phyloP scores from a whole-genome alignment of 1,140 invertebrate species.

The Zophobas atratus region DNA sequence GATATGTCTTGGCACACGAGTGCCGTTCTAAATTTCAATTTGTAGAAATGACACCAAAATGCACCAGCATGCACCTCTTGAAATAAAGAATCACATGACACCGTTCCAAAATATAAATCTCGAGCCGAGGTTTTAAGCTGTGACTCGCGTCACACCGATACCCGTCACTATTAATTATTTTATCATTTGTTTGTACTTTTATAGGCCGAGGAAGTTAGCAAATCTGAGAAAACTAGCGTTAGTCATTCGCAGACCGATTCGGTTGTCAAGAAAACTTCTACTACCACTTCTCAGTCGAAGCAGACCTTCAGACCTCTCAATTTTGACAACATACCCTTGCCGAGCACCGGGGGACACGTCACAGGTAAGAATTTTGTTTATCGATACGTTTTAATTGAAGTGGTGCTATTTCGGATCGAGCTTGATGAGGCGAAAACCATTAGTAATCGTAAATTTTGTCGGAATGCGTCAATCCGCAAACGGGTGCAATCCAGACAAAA shows the following conservation, averaged over 20 bases:
- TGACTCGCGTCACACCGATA: constrained; percentile 8
- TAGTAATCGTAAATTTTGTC: neutral
- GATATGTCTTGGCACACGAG: constrained; percentile 18
- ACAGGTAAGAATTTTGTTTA: constrained; percentile 72
- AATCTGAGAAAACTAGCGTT: constrained; percentile 63
- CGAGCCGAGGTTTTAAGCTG: neutral
- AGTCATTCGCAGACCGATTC: constrained; percentile 57
- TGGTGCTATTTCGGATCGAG: constrained; percentile 8
- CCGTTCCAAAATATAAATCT: constrained; percentile 23
- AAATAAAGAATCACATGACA: constrained; percentile 33
- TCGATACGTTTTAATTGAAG: neutral
- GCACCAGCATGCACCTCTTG: neutral
- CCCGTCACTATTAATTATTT: constrained; percentile 16
- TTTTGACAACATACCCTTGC: constrained; percentile 82
- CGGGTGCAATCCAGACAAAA: no score
- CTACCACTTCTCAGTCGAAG: constrained; percentile 63
- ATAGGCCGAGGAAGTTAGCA: constrained; percentile 65
- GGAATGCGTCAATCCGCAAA: neutral
- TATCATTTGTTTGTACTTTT: constrained; percentile 20
- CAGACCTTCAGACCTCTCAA: constrained; percentile 76
- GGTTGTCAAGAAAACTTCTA: constrained; percentile 60
- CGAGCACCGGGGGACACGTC: constrained; percentile 80
- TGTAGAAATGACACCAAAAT: constrained; percentile 10
- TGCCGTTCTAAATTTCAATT: neutral
- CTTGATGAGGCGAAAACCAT: neutral